Evolutionary conservation across 1,140 invertebrate species (phyloP), one percentile per base, ranked within the genome.

Genomic region (Drosophila repletoides): DNA sequence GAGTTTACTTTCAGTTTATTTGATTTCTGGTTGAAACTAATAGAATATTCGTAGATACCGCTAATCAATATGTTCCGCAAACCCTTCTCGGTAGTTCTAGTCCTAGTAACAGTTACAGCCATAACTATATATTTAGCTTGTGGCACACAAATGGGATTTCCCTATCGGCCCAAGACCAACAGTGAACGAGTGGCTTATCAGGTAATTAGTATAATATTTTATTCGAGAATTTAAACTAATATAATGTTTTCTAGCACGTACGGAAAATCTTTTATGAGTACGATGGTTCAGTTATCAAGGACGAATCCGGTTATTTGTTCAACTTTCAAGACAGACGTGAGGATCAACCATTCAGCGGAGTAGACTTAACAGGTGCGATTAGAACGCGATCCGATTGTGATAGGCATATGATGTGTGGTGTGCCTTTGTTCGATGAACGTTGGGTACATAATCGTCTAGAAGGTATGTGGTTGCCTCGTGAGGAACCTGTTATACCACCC

Each of bases 301-400:
- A 91, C 14, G 92, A 93, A 17, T 92, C 93, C 12, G 94, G 94
- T 7, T 93, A 94, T 69, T 95, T 94, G 94, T 91, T 94, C 65
- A 92, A 94, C 7, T 92, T 95, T 68, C 92, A 95, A 86, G 95
- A 96, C 75, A 93, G 94, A 76, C 93, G 94, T 76, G 93, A 93
- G 84, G 91, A 93, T 22, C 87, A 92, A 31, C 92, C 92, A 19
- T 91, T 94, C 19, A 72, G 21, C 15, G 55, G 38, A 2, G 34
- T 79, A 0, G 59, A 79, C 48, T 12, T 91, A 9, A 90, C 92
- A 45, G 91, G 93, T 33, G 92, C 93, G 29, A 91, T 90, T 48
- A 70, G 89, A 34, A 91, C 93, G 14, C 77, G 90, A n/a, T 90
- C 92, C 66, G 92, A 94, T 63, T 95, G 94, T 77, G 88, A 92